These are phyloP conservation scores for Mohoua ochrocephala DNA, from an alignment of 2,113 vertebrate genomes.

Conservation along the genomic window DNA sequence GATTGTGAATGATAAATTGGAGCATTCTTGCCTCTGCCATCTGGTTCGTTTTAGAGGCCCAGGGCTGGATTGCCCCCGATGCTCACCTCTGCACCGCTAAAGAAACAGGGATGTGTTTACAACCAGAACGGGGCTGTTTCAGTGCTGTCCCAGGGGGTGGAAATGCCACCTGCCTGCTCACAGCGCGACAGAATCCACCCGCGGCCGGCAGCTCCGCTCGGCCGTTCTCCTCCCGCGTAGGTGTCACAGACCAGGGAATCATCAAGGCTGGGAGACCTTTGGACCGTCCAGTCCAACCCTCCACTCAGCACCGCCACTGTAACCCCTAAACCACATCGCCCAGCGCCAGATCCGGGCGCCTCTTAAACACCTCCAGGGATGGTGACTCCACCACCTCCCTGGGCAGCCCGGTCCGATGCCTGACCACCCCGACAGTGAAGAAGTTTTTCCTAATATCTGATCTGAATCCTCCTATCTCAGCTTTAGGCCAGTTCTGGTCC, in stretches of 20 bases:
- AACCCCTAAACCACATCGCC: neutral
- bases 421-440: neutral
- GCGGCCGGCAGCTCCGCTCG: neutral
- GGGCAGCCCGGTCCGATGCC: neutral
- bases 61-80: fast-evolving
- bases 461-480: neutral
- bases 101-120: neutral
- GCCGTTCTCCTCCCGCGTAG: neutral
- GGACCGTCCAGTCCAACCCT: neutral
- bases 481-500: neutral
- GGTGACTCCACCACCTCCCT: neutral
- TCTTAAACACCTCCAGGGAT: neutral
- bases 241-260: neutral
- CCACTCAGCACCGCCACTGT: neutral
- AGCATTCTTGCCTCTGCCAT: neutral
- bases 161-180: neutral
- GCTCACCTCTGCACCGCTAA: fast-evolving
- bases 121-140: neutral
- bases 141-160: fast-evolving
- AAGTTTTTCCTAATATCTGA: too few species aligned
- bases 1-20: neutral
- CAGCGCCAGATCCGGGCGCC: neutral
- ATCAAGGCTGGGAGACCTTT: fast-evolving
- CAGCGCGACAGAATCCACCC: neutral
- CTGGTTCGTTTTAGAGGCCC: too few species aligned